Base-by-base conservation (phyloP, 2,797 vertebrate genomes). In the Xiphorhynchus erythropygius region DNA sequence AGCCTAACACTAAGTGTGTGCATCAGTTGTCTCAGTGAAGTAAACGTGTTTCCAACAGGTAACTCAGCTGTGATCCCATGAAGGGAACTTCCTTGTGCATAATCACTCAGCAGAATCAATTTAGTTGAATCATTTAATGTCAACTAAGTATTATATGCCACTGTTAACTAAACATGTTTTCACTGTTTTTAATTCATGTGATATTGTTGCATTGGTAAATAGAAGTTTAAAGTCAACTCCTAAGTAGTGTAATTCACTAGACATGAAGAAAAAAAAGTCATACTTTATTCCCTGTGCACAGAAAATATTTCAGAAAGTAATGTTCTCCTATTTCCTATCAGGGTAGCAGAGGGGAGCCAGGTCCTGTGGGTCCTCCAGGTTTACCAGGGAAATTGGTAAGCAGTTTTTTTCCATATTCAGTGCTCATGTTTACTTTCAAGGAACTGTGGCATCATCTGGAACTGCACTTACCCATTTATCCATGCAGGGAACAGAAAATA, bases 361-460 rank as follows among this genome's bases (percentile, higher is more conserved):
- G 99, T 75, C 99, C 98, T 47, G 7, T 22, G 5, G 99, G 99
- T 87, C 97, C 99, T 76, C 96, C 98, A 50, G 99, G 99, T 42
- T 98, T 98, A 90, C 98, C 97, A 95, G 99, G 99, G 84, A 98
- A 98, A 97, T 98, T 97, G 98, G 99, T 99, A 98, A 98, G 99
- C 94, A 39, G 55, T 24, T 56, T 56, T 37, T 53, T 80, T 87
- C 49, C 9, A 32, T 46, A 65, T 71, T 82, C 35, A 74, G 17
- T 41, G 23, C 39, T 85, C 28, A 6, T 79, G 28, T 83, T 94
- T 79, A 50, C 56, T 96, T 86, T 82, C 33, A 81, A 77, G 67
- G 39, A 79, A 9, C 64, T 89, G 7, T 35, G 50, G 71, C 55
- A 79, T 84, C 65, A 37, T n/a, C 53, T 79, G 62, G 68, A 86